phyloP scores from a whole-genome alignment of 2,113 vertebrate species.

The Aptenodytes forsteri region DNA sequence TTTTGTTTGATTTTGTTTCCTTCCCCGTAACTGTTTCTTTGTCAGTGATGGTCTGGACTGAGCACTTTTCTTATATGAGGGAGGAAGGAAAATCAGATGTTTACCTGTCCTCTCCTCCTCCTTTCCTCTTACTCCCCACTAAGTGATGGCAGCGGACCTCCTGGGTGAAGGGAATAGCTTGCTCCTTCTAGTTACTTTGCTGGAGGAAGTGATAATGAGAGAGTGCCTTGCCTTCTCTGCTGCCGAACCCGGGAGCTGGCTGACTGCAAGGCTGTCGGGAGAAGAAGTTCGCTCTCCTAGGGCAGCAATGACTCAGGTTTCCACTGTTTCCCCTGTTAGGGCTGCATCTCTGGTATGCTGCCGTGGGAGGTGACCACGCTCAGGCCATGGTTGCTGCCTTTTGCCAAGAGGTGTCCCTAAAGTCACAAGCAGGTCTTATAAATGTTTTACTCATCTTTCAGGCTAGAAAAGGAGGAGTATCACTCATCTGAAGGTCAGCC shows the following conservation, averaged over 20 bases:
- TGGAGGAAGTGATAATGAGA: background rate
- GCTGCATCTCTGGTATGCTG: accelerated
- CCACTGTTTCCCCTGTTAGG: background rate
- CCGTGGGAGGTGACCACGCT: accelerated
- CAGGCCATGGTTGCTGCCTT: background rate
- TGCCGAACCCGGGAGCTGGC: background rate
- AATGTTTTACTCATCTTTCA: background rate
- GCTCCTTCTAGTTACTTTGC: background rate
- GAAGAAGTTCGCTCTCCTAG: background rate
- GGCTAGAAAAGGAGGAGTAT: background rate
- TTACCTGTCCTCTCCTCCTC: background rate
- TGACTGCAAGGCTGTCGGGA: background rate
- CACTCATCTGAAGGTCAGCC: background rate
- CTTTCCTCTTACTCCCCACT: background rate
- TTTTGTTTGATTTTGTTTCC: background rate
- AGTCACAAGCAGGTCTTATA: background rate
- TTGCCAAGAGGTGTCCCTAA: background rate
- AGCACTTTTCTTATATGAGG: background rate
- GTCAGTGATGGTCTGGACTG: background rate
- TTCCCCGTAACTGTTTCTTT: background rate
- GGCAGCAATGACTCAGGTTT: background rate
- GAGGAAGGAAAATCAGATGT: background rate
- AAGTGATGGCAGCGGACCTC: background rate
- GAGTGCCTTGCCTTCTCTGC: background rate
- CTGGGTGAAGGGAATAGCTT: background rate